A percentile compares a stretch with the other conserved stretches of the same genome.
phyloP scores from a whole-genome alignment of 2,888 invertebrate genomes.

The Lapara coniferarum region DNA sequence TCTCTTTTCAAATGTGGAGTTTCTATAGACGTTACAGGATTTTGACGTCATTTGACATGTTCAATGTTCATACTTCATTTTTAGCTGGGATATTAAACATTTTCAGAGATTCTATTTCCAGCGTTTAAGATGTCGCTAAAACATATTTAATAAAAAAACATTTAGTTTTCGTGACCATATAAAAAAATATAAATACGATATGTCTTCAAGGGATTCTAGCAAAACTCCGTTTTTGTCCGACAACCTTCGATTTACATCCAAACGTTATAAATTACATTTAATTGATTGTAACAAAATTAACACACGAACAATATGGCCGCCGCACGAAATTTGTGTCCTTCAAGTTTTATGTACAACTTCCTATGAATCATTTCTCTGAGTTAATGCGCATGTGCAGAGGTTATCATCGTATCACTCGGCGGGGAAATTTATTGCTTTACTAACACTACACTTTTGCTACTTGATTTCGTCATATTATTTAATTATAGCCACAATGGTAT shows the following conservation, averaged over 20 bases:
- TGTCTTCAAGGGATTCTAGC: no score
- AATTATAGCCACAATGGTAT: no score
- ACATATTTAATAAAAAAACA: no score
- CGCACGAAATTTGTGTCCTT: constrained; percentile 33
- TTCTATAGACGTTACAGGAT: not conserved
- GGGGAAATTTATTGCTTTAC: constrained; percentile 56
- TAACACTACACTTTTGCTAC: not conserved
- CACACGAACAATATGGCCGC: constrained; percentile 34
- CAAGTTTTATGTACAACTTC: constrained; percentile 44
- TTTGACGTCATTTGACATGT: constrained; percentile 8
- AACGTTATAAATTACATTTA: constrained; percentile 28
- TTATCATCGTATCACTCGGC: constrained; percentile 65
- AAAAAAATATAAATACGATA: no score
- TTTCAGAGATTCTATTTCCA: not conserved
- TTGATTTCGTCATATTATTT: constrained; percentile 7
- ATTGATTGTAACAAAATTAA: constrained; percentile 36
- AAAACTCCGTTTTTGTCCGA: not conserved
- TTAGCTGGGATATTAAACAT: not conserved
- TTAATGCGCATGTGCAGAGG: constrained; percentile 60
- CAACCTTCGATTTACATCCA: constrained; percentile 2
- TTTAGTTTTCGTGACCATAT: not conserved
- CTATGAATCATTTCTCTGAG: constrained; percentile 64
- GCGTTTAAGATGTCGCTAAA: no score
- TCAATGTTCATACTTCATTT: no score
- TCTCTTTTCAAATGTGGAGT: not conserved